phyloP scores from a whole-genome alignment of 2,113 vertebrate species.

The Furnarius figulus region DNA sequence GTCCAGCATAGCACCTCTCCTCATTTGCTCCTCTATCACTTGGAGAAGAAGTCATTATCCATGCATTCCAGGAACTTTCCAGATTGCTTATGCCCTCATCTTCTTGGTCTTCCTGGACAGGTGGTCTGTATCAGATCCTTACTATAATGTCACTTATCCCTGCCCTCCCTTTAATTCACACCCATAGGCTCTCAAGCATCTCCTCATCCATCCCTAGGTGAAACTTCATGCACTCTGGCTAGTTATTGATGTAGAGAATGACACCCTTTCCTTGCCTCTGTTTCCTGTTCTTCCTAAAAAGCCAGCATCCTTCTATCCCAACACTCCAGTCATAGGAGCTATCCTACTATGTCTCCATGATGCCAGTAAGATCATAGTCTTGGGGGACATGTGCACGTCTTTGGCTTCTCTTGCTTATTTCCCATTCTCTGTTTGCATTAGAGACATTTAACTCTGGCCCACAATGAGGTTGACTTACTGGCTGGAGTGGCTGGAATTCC shows the following conservation, averaged over 20 bases:
- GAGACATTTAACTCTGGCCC: background rate
- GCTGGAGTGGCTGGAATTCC: background rate
- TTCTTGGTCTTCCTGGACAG: background rate
- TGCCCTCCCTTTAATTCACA: background rate
- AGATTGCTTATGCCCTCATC: background rate
- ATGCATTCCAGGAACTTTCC: background rate
- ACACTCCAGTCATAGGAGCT: background rate
- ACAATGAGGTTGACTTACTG: background rate
- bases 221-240: accelerated
- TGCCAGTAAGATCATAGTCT: background rate
- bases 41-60: background rate
- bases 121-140: background rate
- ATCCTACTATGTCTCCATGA: background rate
- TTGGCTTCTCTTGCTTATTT: background rate
- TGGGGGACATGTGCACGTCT: background rate
- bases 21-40: accelerated
- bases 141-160: no score
- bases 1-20: background rate
- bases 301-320: accelerated
- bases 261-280: accelerated
- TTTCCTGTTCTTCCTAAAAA: background rate
- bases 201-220: background rate
- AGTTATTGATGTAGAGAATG: background rate
- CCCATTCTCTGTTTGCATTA: background rate
- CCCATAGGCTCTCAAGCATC: background rate